phyloP scores from a whole-genome alignment of 2,797 vertebrate genomes.

The Fratercula arctica region DNA sequence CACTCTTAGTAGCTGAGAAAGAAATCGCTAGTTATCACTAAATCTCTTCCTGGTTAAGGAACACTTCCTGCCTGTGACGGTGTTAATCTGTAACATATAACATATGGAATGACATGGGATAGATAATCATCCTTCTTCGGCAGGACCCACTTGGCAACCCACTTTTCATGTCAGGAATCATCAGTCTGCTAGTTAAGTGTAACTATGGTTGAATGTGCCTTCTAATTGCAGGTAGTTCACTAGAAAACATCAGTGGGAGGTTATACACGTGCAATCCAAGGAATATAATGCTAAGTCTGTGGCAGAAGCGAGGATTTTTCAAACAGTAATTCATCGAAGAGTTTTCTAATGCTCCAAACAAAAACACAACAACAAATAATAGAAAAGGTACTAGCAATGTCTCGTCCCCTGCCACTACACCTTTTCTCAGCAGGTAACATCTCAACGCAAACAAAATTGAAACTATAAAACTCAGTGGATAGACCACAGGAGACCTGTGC shows the following conservation, averaged over 20 bases:
- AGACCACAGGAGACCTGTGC: conserved; percentile 7
- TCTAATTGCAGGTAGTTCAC: background rate
- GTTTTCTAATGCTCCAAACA: background rate
- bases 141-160: background rate
- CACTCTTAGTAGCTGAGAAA: conserved; percentile 12
- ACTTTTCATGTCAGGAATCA: background rate
- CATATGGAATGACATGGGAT: background rate
- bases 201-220: background rate
- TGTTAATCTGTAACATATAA: conserved; percentile 23
- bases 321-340: background rate
- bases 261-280: background rate
- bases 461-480: background rate
- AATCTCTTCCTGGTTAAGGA: conserved; percentile 39
- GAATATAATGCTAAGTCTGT: background rate
- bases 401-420: background rate
- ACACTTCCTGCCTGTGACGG: background rate
- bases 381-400: background rate
- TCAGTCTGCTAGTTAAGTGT: background rate
- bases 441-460: conserved; percentile 14
- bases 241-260: background rate
- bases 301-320: background rate
- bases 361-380: background rate
- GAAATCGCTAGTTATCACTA: conserved; percentile 7
- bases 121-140: background rate
- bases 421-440: background rate